Evolutionary conservation across 2,888 invertebrate genomes (phyloP), one percentile per base, ranked within the genome.

Genomic region (Rotaria macrura): DNA sequence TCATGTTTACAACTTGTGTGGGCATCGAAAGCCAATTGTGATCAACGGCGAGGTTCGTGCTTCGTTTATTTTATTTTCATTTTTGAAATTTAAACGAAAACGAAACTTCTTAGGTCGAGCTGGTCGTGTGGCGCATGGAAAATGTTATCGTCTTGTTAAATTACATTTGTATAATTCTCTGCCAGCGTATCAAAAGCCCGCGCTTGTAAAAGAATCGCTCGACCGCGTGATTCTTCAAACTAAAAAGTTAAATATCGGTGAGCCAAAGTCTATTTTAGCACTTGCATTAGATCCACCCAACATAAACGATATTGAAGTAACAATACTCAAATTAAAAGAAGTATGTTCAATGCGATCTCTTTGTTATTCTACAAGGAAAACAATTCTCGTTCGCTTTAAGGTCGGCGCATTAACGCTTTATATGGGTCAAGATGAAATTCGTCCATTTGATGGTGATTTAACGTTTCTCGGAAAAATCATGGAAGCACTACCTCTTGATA

Each of bases 11-110:
- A 94, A 88, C 89, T 96, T 87, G 92, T 93, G 86, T 97, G 97
- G 97, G 95, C 96, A 0, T 94, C 96, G 0, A 94, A 95, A 89
- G 93, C 94, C 0, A 96, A 95, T 91, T 96, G 96, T 89, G 93
- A 93, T 49, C 97, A 97, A 91, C 93, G 97, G 85, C 91, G 90
- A 89, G 91, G 86, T 91, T 87, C 85, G 54, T 5, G 40, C 23
- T 49, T 84, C 5, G 9, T 57, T 29, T 10, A 25, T 25, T 25
- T 55, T 49, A 38, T 84, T n/a, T 55, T 29, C 9, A 55, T n/a
- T 85, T 29, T 40, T 29, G 6, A 54, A 2, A n/a, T 6, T 12
- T n/a, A 38, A 6, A 2, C 1, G 20, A 25, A 1, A 34, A 20
- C 20, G 49, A 23, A 14, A 9, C 72, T 79, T 86, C 87, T 93